Evolutionary conservation across 2,888 invertebrate genomes (phyloP).

Genomic region (Corythucha ciliata): DNA sequence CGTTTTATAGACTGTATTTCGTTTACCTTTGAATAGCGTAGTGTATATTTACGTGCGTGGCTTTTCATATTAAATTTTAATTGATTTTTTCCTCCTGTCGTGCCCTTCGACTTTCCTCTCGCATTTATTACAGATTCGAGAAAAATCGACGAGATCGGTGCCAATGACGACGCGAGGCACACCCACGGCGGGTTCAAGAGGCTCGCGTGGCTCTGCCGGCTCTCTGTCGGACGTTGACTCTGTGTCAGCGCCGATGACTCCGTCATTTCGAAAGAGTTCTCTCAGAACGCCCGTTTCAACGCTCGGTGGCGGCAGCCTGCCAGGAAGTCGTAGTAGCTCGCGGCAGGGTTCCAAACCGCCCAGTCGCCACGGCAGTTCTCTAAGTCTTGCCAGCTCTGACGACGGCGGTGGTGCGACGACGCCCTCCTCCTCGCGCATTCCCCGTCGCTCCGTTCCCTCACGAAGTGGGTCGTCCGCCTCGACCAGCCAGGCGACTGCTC

Average conservation of each 20-base stretch:
- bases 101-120: not conserved
- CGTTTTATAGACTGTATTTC: no score
- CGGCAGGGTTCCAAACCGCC: conserved; percentile 84
- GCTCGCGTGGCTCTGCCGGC: conserved; percentile 19
- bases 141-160: conserved; percentile 81
- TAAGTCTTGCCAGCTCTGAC: conserved; percentile 84
- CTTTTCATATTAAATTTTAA: conserved; percentile 4
- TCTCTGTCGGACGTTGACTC: conserved; percentile 20
- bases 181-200: conserved; percentile 19
- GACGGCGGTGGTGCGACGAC: no score
- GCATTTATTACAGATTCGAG: conserved; percentile 63
- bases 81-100: not conserved
- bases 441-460: conserved; percentile 41
- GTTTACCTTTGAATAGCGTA: conserved; percentile 3
- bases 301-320: conserved; percentile 53
- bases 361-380: conserved; percentile 84
- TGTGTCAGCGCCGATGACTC: conserved; percentile 6
- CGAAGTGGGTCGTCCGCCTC: conserved; percentile 41
- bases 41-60: no score
- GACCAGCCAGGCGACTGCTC: conserved; percentile 50
- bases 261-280: conserved; percentile 7
- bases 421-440: conserved; percentile 71
- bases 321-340: conserved; percentile 75
- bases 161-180: conserved; percentile 58
- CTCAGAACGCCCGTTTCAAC: conserved; percentile 9